phyloP scores from a whole-genome alignment of 2,888 invertebrate species.

The Pheosia tremula region DNA sequence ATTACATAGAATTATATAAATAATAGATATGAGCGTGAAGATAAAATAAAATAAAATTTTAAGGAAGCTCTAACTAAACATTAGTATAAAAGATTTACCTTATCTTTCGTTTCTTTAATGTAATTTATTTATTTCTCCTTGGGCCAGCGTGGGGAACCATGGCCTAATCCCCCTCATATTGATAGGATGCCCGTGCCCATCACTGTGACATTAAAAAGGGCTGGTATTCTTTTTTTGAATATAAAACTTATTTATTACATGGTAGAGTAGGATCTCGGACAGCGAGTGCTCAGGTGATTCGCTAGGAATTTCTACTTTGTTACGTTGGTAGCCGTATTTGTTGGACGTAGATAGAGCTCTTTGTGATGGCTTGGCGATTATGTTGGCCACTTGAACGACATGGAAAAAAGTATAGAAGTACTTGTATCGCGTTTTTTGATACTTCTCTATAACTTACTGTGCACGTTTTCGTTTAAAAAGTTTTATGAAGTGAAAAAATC shows the following conservation, averaged over 20 bases:
- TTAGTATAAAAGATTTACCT: no score
- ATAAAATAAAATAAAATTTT: no score
- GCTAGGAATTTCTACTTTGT: conserved; percentile 68
- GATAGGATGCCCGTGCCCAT: no score
- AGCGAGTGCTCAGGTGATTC: conserved; percentile 28
- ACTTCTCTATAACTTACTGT: not conserved
- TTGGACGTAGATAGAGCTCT: conserved; percentile 45
- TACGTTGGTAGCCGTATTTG: conserved; percentile 52
- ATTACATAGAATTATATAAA: no score
- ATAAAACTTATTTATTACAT: conserved; percentile 52
- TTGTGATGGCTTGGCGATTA: conserved; percentile 22
- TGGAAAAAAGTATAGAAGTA: not conserved
- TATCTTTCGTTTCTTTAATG: no score
- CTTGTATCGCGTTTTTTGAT: not conserved
- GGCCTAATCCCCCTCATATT: no score
- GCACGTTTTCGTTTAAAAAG: conserved; percentile 1
- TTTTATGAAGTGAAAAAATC: conserved; percentile 20
- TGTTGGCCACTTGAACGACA: not conserved
- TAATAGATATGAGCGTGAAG: no score
- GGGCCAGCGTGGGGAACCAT: no score
- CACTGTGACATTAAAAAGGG: no score
- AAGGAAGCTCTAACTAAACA: no score
- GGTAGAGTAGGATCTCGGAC: conserved; percentile 56
- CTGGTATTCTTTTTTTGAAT: no score
- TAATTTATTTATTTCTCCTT: no score